phyloP scores from a whole-genome alignment of 2,113 vertebrate genomes.

The Pachypanchax playfairii region DNA sequence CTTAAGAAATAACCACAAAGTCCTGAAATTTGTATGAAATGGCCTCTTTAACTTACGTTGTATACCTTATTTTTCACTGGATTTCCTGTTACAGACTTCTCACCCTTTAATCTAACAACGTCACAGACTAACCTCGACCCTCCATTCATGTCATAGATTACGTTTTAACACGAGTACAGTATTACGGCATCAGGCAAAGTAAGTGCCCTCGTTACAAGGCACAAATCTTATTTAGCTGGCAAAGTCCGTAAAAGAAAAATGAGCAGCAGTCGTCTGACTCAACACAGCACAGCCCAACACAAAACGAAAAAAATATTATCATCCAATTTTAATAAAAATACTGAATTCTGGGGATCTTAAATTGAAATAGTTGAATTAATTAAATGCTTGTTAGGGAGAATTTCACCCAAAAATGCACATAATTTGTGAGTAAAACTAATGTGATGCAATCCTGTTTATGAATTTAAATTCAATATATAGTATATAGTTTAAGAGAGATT shows the following conservation, averaged over 20 bases:
- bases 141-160: slow-evolving; percentile 77
- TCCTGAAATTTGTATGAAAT: too few species aligned
- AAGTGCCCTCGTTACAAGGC: slow-evolving; percentile 78
- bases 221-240: slow-evolving; percentile 84
- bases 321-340: slow-evolving; percentile 82
- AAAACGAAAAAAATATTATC: slow-evolving; percentile 80
- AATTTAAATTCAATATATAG: too few species aligned
- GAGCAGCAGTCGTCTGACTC: slow-evolving; percentile 79
- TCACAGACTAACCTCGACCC: slow-evolving; percentile 79
- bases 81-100: too few species aligned
- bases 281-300: slow-evolving; percentile 42
- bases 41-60: too few species aligned
- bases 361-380: slow-evolving; percentile 75
- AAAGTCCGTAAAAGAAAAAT: slow-evolving; percentile 78
- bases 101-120: slow-evolving; percentile 76
- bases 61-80: too few species aligned
- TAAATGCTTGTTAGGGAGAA: slow-evolving; percentile 28
- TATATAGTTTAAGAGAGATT: background rate
- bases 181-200: slow-evolving; percentile 83
- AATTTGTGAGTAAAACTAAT: slow-evolving; percentile 4
- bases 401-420: slow-evolving; percentile 34
- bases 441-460: background rate
- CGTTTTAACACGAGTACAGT: slow-evolving; percentile 76
- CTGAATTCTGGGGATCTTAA: slow-evolving; percentile 58
- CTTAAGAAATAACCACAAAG: too few species aligned